These are phyloP conservation scores for Pollenia angustigena DNA, from an alignment of 2,888 invertebrate species.

Conservation along the genomic window DNA sequence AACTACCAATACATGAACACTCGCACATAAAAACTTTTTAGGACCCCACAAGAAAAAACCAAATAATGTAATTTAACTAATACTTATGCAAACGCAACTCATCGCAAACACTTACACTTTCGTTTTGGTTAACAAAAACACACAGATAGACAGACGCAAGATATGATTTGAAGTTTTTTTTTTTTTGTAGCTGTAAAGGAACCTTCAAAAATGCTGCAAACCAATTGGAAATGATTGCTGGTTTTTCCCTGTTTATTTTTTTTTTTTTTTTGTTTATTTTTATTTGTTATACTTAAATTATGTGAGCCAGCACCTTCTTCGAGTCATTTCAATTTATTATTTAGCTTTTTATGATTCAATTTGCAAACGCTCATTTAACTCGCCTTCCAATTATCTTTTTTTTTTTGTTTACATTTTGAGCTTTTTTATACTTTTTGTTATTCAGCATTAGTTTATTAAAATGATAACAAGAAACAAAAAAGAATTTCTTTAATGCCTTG, in stretches of 20 bases:
- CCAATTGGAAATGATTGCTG: constrained; percentile 31
- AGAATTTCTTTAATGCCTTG: constrained; percentile 18
- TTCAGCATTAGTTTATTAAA: neutral
- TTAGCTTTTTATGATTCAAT: constrained; percentile 80
- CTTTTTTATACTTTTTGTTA: neutral
- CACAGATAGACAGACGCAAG: neutral
- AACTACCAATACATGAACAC: neutral
- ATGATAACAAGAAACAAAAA: constrained; percentile 6
- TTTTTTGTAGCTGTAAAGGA: neutral
- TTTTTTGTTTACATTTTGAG: constrained; percentile 26
- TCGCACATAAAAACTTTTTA: constrained; percentile 1
- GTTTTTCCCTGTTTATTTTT: constrained; percentile 6
- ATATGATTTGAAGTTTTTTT: constrained; percentile 33
- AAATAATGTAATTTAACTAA: constrained; percentile 70
- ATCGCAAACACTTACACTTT: constrained; percentile 8
- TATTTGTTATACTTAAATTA: neutral
- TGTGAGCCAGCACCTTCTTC: constrained; percentile 75
- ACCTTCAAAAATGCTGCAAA: constrained; percentile 7
- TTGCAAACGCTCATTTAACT: constrained; percentile 80
- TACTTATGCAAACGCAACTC: constrained; percentile 64
- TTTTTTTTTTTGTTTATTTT: neutral
- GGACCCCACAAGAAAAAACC: neutral
- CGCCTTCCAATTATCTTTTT: constrained; percentile 60
- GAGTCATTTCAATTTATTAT: constrained; percentile 81
- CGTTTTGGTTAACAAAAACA: constrained; percentile 8